Conservation (phyloP, 1,140 invertebrate species). For the Liolophura sinensis region DNA sequence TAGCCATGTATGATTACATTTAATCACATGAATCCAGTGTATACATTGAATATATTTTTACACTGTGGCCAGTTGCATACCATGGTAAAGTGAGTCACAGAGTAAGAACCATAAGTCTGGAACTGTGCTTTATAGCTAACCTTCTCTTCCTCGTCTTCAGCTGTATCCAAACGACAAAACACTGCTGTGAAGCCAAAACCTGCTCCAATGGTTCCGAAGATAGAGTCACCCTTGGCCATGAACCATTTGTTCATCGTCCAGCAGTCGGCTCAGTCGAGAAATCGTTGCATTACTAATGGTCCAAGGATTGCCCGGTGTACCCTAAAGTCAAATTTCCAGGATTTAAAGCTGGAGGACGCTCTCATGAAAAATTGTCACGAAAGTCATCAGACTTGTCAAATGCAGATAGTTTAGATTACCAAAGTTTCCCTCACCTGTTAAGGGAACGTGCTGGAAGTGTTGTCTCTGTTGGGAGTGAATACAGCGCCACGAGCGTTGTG, state of each 20-base stretch:
- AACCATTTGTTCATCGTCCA: slow-evolving; percentile 54
- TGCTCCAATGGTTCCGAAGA: slow-evolving; percentile 36
- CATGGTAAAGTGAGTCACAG: too few species aligned
- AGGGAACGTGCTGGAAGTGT: not conserved
- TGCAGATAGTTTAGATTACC: not conserved
- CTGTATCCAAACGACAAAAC: slow-evolving; percentile 19
- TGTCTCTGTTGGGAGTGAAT: not conserved
- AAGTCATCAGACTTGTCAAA: not conserved
- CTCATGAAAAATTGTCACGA: not conserved
- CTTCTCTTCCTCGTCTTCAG: slow-evolving; percentile 19
- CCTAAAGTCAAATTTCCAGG: slow-evolving; percentile 7
- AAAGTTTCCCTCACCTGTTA: not conserved
- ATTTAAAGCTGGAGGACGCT: not conserved
- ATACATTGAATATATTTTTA: not conserved
- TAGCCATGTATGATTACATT: not conserved
- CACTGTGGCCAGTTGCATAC: too few species aligned
- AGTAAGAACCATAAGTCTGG: not conserved
- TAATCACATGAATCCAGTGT: not conserved
- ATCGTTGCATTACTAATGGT: slow-evolving; percentile 23
- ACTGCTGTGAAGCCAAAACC: slow-evolving; percentile 10
- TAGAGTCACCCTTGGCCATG: slow-evolving; percentile 42
- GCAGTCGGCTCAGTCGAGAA: slow-evolving; percentile 16
- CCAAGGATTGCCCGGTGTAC: slow-evolving; percentile 23
- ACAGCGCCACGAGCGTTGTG: not conserved
- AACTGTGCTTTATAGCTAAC: not conserved